A percentile compares a stretch with the other conserved stretches of the same genome.
phyloP scores from a whole-genome alignment of 2,113 vertebrate genomes.

The Aegotheles bennettii region DNA sequence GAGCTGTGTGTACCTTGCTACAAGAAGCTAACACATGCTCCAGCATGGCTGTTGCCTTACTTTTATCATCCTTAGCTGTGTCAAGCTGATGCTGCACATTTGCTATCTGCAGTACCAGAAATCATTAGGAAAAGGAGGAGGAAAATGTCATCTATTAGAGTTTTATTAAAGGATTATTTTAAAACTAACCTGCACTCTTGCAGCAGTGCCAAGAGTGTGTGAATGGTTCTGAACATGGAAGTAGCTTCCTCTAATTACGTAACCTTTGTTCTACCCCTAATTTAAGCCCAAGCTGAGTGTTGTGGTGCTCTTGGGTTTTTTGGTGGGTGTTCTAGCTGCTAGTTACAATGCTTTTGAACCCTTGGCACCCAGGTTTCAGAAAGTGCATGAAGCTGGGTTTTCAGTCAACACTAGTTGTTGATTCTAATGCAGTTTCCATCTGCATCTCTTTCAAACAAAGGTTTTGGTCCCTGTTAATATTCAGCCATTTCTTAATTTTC shows the following conservation, averaged over 20 bases:
- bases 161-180: background rate
- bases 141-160: background rate
- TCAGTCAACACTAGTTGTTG: background rate
- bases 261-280: background rate
- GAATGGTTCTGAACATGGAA: background rate
- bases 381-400: background rate
- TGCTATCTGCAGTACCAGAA: slow-evolving; percentile 36
- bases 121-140: background rate
- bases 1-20: slow-evolving; percentile 62
- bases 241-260: background rate
- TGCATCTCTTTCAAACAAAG: background rate
- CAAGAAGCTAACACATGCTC: slow-evolving; percentile 66
- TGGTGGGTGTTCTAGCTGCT: background rate
- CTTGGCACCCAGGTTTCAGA: background rate
- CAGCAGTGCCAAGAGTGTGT: background rate
- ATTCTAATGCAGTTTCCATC: background rate
- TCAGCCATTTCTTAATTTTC: background rate
- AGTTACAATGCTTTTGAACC: background rate
- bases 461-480: background rate
- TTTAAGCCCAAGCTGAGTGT: background rate
- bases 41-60: slow-evolving; percentile 55
- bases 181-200: background rate
- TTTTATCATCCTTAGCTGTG: slow-evolving; percentile 52
- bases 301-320: background rate
- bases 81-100: slow-evolving; percentile 62